Percentiles rank a stretch among this genome's conserved stretches.
Conservation (phyloP, 2,113 vertebrate genomes). For the Montifringilla adamsi region DNA sequence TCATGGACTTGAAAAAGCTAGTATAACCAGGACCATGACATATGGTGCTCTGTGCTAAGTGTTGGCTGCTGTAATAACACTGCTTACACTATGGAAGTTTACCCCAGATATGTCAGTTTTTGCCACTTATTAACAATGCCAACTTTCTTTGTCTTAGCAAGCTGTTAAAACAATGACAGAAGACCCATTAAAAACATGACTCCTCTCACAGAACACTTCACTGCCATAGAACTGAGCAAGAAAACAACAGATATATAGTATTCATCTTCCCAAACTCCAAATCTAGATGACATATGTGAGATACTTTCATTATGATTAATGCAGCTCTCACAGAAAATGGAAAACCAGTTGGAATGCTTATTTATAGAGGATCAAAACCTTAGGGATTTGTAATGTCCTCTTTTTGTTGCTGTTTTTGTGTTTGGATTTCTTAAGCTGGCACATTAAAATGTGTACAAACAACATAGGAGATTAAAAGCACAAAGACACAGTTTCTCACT, state of each 20-base stretch:
- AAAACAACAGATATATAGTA: neutral
- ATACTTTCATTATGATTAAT: neutral
- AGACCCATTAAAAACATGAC: neutral
- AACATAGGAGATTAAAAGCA: neutral
- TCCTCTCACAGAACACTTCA: neutral
- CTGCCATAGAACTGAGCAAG: neutral
- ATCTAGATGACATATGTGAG: neutral
- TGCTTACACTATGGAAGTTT: neutral
- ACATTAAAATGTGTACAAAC: neutral
- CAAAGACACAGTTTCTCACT: neutral
- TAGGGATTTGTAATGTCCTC: neutral
- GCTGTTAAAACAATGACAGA: neutral
- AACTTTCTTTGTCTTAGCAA: neutral
- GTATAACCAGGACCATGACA: neutral
- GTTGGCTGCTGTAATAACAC: neutral
- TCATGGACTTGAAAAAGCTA: neutral
- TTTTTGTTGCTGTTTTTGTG: neutral
- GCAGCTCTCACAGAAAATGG: neutral
- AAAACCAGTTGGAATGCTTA: neutral
- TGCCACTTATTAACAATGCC: slow-evolving; percentile 13
- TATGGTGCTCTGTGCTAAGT: neutral
- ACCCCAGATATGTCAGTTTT: slow-evolving; percentile 11
- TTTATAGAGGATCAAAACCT: neutral
- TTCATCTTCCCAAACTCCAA: neutral
- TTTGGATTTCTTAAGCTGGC: neutral